A percentile compares a stretch with the other conserved stretches of the same genome.
phyloP scores from a whole-genome alignment of 2,113 vertebrate genomes.

The Leucopsar rothschildi region DNA sequence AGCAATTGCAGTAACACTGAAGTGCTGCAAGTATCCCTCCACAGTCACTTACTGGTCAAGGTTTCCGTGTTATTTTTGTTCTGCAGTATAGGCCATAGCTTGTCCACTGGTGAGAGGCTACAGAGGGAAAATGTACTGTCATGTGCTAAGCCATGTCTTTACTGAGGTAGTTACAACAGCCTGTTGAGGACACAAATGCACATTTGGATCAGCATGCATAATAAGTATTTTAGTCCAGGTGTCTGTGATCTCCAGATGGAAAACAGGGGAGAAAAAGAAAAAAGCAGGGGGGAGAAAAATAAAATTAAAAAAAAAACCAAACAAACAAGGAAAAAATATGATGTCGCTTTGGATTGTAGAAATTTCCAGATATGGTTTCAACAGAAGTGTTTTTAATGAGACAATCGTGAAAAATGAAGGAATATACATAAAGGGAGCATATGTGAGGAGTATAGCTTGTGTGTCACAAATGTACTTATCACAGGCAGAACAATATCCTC shows the following conservation, averaged over 20 bases:
- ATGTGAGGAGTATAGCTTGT: not conserved
- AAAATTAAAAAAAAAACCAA: no score
- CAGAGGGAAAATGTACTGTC: no score
- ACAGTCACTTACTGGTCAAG: not conserved
- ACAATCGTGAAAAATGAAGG: not conserved
- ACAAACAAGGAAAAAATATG: accelerated
- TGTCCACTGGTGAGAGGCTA: not conserved
- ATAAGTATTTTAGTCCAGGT: not conserved
- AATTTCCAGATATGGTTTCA: not conserved
- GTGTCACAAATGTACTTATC: not conserved
- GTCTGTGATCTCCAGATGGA: not conserved
- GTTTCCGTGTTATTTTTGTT: not conserved
- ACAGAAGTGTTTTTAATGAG: not conserved
- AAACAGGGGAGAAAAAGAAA: accelerated
- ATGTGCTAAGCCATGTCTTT: not conserved
- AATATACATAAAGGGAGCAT: not conserved
- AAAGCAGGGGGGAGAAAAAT: accelerated
- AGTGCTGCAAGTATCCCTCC: not conserved
- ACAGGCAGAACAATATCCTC: not conserved
- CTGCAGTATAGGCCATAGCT: not conserved
- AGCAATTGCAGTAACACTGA: not conserved
- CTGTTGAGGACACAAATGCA: not conserved
- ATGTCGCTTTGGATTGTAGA: not conserved
- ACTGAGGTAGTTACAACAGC: not conserved
- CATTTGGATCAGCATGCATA: not conserved